Base-by-base conservation (phyloP, 2,113 vertebrate species). In the Tachysurus vachellii region DNA sequence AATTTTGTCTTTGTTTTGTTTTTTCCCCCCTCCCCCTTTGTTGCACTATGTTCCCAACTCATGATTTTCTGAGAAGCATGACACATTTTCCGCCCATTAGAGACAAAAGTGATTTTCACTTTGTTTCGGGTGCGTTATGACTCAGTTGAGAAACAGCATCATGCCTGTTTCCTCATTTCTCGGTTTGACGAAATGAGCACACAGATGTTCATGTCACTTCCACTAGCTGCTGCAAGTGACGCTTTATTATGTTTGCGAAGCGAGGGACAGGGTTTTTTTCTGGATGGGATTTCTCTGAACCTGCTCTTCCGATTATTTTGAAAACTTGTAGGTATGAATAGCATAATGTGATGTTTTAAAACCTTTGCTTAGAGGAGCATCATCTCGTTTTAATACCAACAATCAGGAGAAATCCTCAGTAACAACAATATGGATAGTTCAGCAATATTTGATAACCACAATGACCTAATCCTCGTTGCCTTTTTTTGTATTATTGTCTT, bases 31-130 rank as follows among this genome's bases (percentile, higher is more conserved):
- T 71, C 62, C 82, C 85, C 75, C 83, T 80, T 82, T 80, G 77
- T 87, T 82, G 42, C 83, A 85, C 85, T 85, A 90, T 47, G 85
- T 84, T 90, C 82, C 81, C 85, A 76, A 84, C 86, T 88, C 81
- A 86, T 86, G 85, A 84, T 88, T 82, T 90, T 90, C 89, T 88
- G 87, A 88, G 89, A 90, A 90, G 82, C 77, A 83, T 90, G 89
- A 90, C 89, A 88, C 87, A 90, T 90, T 90, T 90, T 90, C 89
- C 89, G 62, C 62, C 76, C 85, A 85, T 87, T 61, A 70, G 66
- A 88, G 85, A 84, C 80, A 86, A 54, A 75, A 88, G 85, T 90
- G 85, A 88, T 86, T 80, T 90, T 88, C 83, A 84, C 87, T 90
- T 86, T 87, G 89, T 90, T 88, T 88, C 87, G 31, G 89, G 80